A percentile compares a stretch with the other conserved stretches of the same genome.
Evolutionary conservation across 2,888 invertebrate species (phyloP).

Genomic region (Parnassius mnemosyne): DNA sequence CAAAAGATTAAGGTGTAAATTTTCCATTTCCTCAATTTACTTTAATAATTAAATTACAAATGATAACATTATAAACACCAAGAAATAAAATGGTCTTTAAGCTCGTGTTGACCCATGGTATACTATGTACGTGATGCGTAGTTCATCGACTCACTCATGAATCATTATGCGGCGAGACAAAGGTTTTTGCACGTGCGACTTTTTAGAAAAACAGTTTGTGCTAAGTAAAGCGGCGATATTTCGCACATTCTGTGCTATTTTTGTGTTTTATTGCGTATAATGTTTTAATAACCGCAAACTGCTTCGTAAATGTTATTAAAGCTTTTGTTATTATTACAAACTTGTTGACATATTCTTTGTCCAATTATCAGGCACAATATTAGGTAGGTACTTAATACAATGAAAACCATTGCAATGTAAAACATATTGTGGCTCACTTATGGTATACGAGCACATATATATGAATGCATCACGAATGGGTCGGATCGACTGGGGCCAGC

Average conservation of each 20-base stretch:
- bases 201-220: slow-evolving; percentile 38
- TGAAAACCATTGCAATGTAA: too few species aligned
- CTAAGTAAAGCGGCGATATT: slow-evolving; percentile 28
- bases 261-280: slow-evolving; percentile 9
- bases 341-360: too few species aligned
- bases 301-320: neutral
- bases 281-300: slow-evolving; percentile 13
- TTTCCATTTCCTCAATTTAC: neutral
- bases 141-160: slow-evolving; percentile 42
- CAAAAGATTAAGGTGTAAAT: neutral
- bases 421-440: too few species aligned
- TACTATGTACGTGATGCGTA: slow-evolving; percentile 28
- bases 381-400: too few species aligned
- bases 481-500: too few species aligned
- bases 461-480: too few species aligned
- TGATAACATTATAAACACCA: neutral
- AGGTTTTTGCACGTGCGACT: slow-evolving; percentile 38
- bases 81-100: slow-evolving; percentile 2
- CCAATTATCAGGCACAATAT: too few species aligned
- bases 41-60: neutral
- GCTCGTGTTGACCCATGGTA: slow-evolving; percentile 30
- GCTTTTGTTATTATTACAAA: too few species aligned
- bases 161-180: slow-evolving; percentile 37
- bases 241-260: slow-evolving; percentile 28
- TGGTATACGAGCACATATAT: too few species aligned